These are phyloP conservation scores for Caradrina clavipalpis DNA, from an alignment of 2,888 invertebrate species.

Conservation along the genomic window DNA sequence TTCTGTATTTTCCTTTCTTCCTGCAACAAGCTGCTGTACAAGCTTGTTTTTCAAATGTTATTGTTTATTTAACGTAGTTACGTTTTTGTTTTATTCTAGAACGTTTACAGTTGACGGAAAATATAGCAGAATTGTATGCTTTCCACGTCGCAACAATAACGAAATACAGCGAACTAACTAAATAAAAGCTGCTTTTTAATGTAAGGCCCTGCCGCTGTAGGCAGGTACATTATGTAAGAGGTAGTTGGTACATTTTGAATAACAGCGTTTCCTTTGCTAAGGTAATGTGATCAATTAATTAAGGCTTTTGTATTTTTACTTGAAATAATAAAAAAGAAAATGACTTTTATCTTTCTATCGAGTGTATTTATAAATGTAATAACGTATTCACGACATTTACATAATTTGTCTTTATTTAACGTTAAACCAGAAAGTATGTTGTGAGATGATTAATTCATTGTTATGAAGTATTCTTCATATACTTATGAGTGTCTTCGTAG, in stretches of 20 bases:
- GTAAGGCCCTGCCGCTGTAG: not conserved
- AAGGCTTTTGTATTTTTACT: too few species aligned
- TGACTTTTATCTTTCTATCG: too few species aligned
- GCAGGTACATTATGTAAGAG: not conserved
- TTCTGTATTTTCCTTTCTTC: not conserved
- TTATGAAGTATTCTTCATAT: too few species aligned
- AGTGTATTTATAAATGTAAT: not conserved
- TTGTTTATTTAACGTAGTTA: not conserved
- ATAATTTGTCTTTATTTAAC: too few species aligned
- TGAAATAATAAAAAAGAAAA: too few species aligned
- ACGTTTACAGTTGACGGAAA: not conserved
- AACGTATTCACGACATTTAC: too few species aligned
- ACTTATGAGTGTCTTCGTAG: not conserved
- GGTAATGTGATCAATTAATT: too few species aligned
- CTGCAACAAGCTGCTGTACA: too few species aligned
- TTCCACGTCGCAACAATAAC: constrained; percentile 8
- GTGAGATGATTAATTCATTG: too few species aligned
- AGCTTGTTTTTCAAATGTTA: not conserved
- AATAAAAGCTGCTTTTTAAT: constrained; percentile 4
- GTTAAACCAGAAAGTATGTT: too few species aligned
- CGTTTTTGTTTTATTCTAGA: not conserved
- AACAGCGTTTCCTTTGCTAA: too few species aligned
- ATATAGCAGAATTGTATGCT: not conserved
- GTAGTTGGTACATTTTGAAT: too few species aligned
- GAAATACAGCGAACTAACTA: constrained; percentile 13